Base-by-base conservation (phyloP, 2,113 vertebrate genomes). In the Scatophagus argus region DNA sequence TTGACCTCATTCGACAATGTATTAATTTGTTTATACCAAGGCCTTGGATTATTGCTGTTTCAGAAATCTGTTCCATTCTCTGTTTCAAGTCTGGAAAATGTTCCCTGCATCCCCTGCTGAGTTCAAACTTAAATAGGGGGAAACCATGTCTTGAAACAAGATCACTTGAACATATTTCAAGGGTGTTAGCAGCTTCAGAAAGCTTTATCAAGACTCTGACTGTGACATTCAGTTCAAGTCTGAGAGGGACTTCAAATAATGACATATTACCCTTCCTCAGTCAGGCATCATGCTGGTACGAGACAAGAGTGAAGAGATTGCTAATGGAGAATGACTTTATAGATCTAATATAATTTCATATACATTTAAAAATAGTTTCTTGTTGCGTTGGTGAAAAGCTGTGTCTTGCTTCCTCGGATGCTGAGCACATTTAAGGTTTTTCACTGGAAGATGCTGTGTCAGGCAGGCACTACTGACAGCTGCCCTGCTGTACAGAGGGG, bases 211-310 rank as follows among this genome's bases (percentile, higher is more conserved):
- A 73, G 72, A 55, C 39, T 72, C 74, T 84, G 74, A 88, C 79
- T 83, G 71, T 81, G 86, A 88, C 80, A 81, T 84, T 85, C 59
- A 79, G 31, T 90, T 79, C 49, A 83, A 86, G 87, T 83, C 29
- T 64, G 73, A 86, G 83, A 64, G 56, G 27, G 61, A 54, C 74
- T 87, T 92, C 74, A 89, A 86, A 91, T 77, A 83, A 76, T 58
- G 67, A 67, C 65, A 63, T 72, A 80, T 89, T 74, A 38, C 77
- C 79, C 44, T 74, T 72, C 65, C 73, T 79, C 73, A 71, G 73
- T 78, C 68, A 55, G 71, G 47, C 72, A 75, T 86, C 88, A 83
- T 63, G 77, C 72, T 86, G 88, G 51, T 78, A 36, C 46, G 44
- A 77, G 74, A 32, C 76, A 72, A 69, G 67, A 80, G 59, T 27